Evolutionary conservation across 1,140 invertebrate species (phyloP).

Genomic region (Heterodera carotae): DNA sequence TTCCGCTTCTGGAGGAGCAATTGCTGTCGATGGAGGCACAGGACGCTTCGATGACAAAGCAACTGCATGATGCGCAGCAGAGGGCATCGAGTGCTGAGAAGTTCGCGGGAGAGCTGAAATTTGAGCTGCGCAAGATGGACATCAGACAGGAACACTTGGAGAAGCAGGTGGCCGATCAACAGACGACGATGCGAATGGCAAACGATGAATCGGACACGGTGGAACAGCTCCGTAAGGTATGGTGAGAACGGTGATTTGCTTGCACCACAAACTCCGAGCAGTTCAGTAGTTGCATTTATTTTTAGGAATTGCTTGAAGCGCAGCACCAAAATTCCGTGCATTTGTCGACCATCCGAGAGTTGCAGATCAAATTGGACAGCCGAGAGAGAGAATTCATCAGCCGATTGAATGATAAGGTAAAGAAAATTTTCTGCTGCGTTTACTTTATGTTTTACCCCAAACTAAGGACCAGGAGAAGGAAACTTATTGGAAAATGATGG

Average conservation of each 20-base stretch:
- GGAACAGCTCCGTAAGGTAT: not conserved
- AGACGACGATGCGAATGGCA: not conserved
- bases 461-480: not conserved
- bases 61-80: not conserved
- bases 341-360: not conserved
- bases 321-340: not conserved
- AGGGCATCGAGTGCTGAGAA: not conserved
- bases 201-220: not conserved
- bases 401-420: not conserved
- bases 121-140: not conserved
- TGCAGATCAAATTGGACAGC: not conserved
- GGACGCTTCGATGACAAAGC: not conserved
- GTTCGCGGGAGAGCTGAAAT: not conserved
- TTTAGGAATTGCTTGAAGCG: not conserved
- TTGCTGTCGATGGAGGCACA: not conserved
- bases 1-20: not conserved
- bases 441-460: not conserved
- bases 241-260: not conserved
- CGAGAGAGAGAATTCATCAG: not conserved
- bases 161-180: not conserved
- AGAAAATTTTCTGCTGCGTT: not conserved
- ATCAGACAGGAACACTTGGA: not conserved
- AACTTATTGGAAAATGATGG: not conserved
- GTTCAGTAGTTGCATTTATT: not conserved
- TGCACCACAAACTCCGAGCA: not conserved